Evolutionary conservation across 2,113 vertebrate species (phyloP), one percentile per base, ranked within the genome.

Genomic region (Cromileptes altivelis): DNA sequence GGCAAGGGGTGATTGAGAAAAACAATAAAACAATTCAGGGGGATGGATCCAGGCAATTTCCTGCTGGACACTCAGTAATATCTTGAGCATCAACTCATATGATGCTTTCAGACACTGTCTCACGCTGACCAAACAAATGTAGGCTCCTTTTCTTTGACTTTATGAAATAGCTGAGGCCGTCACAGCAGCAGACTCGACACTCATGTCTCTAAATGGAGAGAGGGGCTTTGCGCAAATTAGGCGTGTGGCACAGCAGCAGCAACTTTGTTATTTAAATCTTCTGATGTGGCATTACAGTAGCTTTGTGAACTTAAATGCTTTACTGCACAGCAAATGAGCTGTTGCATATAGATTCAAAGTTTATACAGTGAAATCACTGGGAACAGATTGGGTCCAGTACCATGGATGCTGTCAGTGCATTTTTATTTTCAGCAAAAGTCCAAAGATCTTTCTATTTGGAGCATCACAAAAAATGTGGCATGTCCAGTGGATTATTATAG

Each of bases 21-120:
- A 91, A 70, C 74, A 79, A 70, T 73, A 69, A 57, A 69, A 15
- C 30, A 58, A 45, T 65, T 69, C n/a, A 19, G 5, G 4, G 9
- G 68, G 67, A 75, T 55, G 42, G 47, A 78, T 88, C 30, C 18
- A 65, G 61, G 19, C 40, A 56, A 70, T 78, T 67, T 84, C 56
- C 40, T 45, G n/a, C 25, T 60, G 45, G 42, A 73, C 25, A 71
- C 14, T 73, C 70, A 53, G 52, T 60, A 52, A 52, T 69, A 52
- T 80, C 11, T 60, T 53, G 23, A 30, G 67, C 33, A 70, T 70
- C 18, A 53, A 25, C 49, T 30, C 52, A 33, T 2, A 53, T 53
- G 49, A 53, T 52, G 4, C 47, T 70, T 55, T 9, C 19, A 70
- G 67, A 37, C 23, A 67, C 27, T 47, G n/a, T 50, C 45, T 30